Percentiles rank a stretch among this genome's conserved stretches.
Evolutionary conservation across 2,797 vertebrate species (phyloP).

Genomic region (Artibeus jamaicensis): DNA sequence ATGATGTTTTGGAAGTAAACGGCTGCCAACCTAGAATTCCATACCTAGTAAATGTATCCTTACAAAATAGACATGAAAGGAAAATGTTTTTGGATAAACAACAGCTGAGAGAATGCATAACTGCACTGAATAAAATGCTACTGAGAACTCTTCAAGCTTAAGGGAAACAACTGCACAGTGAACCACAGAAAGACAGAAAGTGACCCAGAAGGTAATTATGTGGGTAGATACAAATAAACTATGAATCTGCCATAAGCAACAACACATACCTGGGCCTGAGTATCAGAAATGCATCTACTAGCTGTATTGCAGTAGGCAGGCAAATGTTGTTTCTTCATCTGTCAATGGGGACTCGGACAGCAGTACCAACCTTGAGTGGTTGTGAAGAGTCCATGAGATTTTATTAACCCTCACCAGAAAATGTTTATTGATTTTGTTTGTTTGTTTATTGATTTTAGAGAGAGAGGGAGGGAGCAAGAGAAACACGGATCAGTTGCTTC

Average conservation of each 20-base stretch:
- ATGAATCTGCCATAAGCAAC: not conserved
- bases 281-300: not conserved
- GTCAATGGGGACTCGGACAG: not conserved
- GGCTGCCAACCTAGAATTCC: not conserved
- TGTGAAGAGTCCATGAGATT: rapidly evolving
- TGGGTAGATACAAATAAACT: not conserved
- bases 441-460: not conserved
- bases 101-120: not conserved
- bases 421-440: not conserved
- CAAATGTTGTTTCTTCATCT: too few species aligned
- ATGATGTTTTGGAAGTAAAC: not conserved
- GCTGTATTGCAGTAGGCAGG: not conserved
- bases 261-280: not conserved
- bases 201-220: too few species aligned
- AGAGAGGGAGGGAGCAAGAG: not conserved
- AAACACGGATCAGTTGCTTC: not conserved
- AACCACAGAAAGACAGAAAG: not conserved
- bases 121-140: not conserved
- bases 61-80: not conserved
- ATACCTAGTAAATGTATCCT: not conserved
- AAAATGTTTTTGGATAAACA: not conserved
- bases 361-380: not conserved
- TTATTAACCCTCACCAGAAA: not conserved
- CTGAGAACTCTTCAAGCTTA: not conserved
- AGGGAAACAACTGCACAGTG: not conserved